Percentiles rank a stretch among this genome's conserved stretches.
These are phyloP conservation scores for Dryas iulia DNA, from an alignment of 1,140 invertebrate genomes.

Conservation along the genomic window DNA sequence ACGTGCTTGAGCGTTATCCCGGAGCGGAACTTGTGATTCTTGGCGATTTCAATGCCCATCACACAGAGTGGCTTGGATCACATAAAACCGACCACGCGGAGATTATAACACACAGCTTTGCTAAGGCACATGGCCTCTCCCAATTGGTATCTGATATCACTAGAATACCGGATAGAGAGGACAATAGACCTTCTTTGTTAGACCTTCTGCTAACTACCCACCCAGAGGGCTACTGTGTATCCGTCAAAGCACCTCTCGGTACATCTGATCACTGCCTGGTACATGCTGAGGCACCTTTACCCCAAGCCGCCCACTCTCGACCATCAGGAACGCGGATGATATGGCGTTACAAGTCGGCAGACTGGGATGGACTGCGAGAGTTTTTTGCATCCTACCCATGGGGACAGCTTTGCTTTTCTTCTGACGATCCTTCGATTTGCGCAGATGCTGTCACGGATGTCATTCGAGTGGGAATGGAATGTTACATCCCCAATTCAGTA, in stretches of 20 bases:
- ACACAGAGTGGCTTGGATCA: no score
- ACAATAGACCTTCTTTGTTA: slow-evolving; percentile 13
- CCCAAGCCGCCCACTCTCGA: no score
- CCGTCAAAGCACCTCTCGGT: no score
- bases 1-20: no score
- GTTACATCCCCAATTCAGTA: no score
- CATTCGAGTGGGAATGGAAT: background rate
- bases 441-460: background rate
- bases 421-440: background rate
- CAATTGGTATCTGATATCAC: background rate
- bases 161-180: background rate
- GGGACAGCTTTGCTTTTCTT: background rate
- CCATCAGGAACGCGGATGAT: no score
- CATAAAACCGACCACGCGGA: no score
- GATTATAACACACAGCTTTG: no score
- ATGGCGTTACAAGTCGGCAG: background rate
- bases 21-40: no score
- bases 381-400: background rate
- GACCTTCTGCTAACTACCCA: slow-evolving; percentile 15
- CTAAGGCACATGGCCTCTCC: background rate
- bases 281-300: no score
- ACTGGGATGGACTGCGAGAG: background rate
- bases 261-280: slow-evolving; percentile 14
- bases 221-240: slow-evolving; percentile 11
- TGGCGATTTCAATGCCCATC: no score